Base-by-base conservation (phyloP, 2,888 invertebrate species). In the Drosophila meridionalis region DNA sequence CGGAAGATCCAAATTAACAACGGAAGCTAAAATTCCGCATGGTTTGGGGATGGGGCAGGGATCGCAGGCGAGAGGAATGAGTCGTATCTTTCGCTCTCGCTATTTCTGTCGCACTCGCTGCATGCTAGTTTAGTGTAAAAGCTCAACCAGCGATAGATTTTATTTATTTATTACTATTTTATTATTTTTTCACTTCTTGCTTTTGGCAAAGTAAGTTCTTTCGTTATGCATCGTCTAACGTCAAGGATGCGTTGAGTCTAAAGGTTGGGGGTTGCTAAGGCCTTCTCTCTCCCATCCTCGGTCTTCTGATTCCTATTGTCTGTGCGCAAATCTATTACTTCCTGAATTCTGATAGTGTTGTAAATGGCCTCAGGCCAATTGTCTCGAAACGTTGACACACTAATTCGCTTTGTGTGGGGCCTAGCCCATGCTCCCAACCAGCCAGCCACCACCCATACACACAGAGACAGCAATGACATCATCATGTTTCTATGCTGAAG, bases 311-410 rank as follows among this genome's bases (percentile, higher is more conserved):
- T 34, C 20, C 34, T 12, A 20, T 62, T 72, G 76, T 67, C 65
- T 71, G 77, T 62, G 75, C 70, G 80, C 73, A 87, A 87, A 89
- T 87, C 82, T 89, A 83, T 81, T 87, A 83, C 87, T 87, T 87
- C 90, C 90, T 88, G 90, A 90, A 87, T 81, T 90, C 75, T 78
- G 88, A 85, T 87, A 90, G 74, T 65, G 65, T 67, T 68, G 71
- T 65, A 68, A 78, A 74, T 73, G 67, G 69, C 62, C 62, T 73
- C 73, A 63, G 52, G 67, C 36, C 73, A 67, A 66, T 62, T 69
- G 69, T 56, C 73, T 38, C 62, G 56, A 66, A 47, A 56, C 66
- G 71, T 45, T 80, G 86, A 85, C 80, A 88, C 66, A 83, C 76
- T 86, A 89, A 86, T 87, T 90, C 86, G 83, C 86, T 87, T 89